phyloP scores from a whole-genome alignment of 2,797 vertebrate species.

The Darevskia mixta region DNA sequence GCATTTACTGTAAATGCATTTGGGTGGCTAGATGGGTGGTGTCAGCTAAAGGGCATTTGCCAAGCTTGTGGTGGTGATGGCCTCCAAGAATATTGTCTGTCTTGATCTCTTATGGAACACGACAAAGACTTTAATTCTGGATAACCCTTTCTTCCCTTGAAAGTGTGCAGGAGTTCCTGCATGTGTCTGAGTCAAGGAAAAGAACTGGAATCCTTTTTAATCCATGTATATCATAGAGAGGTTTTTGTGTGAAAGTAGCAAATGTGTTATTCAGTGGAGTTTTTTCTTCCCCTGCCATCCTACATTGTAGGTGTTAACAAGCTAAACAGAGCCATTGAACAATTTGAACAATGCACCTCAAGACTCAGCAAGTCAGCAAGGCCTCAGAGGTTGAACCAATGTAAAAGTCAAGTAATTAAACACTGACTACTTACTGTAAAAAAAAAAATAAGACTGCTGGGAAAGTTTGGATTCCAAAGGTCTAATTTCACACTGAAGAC shows the following conservation, averaged over 20 bases:
- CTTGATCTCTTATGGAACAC: neutral
- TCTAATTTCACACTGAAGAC: slow-evolving; percentile 75
- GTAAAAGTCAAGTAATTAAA: slow-evolving; percentile 79
- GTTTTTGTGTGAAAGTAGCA: slow-evolving; percentile 12
- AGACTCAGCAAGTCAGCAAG: slow-evolving; percentile 59
- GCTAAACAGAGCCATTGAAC: slow-evolving; percentile 36
- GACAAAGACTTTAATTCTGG: neutral
- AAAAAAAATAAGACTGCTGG: slow-evolving; percentile 55
- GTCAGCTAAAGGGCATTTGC: neutral
- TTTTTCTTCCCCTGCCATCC: slow-evolving; percentile 17
- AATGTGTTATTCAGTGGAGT: neutral
- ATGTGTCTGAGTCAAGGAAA: slow-evolving; percentile 26
- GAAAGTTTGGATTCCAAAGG: slow-evolving; percentile 70
- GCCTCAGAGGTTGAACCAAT: slow-evolving; percentile 68
- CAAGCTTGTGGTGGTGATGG: neutral
- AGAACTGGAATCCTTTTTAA: slow-evolving; percentile 19
- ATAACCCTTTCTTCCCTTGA: neutral
- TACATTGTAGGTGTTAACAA: slow-evolving; percentile 44
- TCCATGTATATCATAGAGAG: neutral
- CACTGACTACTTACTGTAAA: slow-evolving; percentile 67
- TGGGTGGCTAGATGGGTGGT: neutral
- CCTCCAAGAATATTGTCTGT: neutral
- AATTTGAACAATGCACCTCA: slow-evolving; percentile 51
- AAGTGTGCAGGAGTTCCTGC: neutral
- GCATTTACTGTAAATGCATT: neutral